Evolutionary conservation across 1,140 invertebrate genomes (phyloP), one percentile per base, ranked within the genome.

Genomic region (Marisa cornuarietis): DNA sequence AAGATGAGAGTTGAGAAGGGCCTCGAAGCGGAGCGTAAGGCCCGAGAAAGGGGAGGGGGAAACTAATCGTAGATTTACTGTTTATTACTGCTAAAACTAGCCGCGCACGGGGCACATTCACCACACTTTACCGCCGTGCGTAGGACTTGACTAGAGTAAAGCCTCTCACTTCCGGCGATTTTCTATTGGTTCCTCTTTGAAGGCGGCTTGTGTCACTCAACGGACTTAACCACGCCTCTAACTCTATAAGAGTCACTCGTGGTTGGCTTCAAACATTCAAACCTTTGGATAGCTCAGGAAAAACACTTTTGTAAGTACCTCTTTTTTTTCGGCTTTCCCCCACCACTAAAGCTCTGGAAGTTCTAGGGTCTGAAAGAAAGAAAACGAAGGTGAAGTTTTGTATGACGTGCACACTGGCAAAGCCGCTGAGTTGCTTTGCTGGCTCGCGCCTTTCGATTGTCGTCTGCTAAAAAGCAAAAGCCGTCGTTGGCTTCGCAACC

Each of bases 271-370:
- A 73, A 73, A 51, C 71, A 73, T 73, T 73, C 16, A 73, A 73
- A 73, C 71, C 71, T 73, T 73, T 73, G 71, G 71, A 73, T 73
- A 52, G 71, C 42, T 52, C 49, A 22, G 71, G 22, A 51, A 54
- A 72, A 72, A 54, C 71, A 73, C 20, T 73, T 54, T 52, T 73
- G 71, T 73, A 52, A 73, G 71, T 73, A 73, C 71, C 71, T 54
- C 71, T 52, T 73, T 73, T 73, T 73, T 73, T 52, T 49, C 24
- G 7, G 31, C 69, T 13, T n/a, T 71, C 31, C 69, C 49, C 3
- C 5, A 49, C 69, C n/a, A n/a, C 24, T 18, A 42, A 42, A 58
- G 16, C 4, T 42, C 3, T 42, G 31, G 6, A 42, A 42, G 31
- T 42, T 58, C 54, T 9, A 58, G 54, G 1, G 16, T 58, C 4